These are phyloP conservation scores for Amitus sp. DNA, from an alignment of 2,888 invertebrate genomes.

Conservation along the genomic window DNA sequence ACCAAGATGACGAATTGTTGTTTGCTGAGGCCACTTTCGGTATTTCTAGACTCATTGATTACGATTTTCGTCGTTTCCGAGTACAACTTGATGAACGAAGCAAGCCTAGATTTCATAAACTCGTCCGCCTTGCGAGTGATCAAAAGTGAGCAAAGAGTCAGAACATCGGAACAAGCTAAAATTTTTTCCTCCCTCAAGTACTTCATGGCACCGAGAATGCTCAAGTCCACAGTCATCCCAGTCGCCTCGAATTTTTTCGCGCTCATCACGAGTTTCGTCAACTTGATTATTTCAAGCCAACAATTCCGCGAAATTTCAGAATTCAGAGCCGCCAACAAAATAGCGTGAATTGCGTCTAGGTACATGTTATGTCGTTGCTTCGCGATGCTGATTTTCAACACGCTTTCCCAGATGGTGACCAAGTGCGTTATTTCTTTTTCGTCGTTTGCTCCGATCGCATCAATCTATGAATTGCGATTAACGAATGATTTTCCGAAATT, in stretches of 20 bases:
- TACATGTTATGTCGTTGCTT: slow-evolving; percentile 45
- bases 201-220: slow-evolving; percentile 43
- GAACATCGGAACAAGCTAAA: slow-evolving; percentile 43
- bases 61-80: slow-evolving; percentile 44
- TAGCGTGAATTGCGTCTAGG: slow-evolving; percentile 40
- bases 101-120: slow-evolving; percentile 51
- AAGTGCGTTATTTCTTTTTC: slow-evolving; percentile 39
- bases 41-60: slow-evolving; percentile 44
- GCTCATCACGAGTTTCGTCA: slow-evolving; percentile 40
- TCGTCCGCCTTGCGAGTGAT: slow-evolving; percentile 46
- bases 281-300: slow-evolving; percentile 44
- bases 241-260: slow-evolving; percentile 45
- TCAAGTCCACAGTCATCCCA: slow-evolving; percentile 48
- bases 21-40: slow-evolving; percentile 37
- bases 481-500: neutral
- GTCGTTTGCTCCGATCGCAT: slow-evolving; percentile 33
- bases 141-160: slow-evolving; percentile 48
- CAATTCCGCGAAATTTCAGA: slow-evolving; percentile 29
- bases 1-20: slow-evolving; percentile 45
- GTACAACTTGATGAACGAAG: slow-evolving; percentile 49
- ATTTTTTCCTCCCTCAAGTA: slow-evolving; percentile 44
- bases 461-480: slow-evolving; percentile 37
- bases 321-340: slow-evolving; percentile 41
- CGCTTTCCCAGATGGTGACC: slow-evolving; percentile 49
- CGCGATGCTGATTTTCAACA: slow-evolving; percentile 43